Percentiles rank a stretch among this genome's conserved stretches.
Evolutionary conservation across 2,888 invertebrate species (phyloP).

Genomic region (Linyphia triangularis): DNA sequence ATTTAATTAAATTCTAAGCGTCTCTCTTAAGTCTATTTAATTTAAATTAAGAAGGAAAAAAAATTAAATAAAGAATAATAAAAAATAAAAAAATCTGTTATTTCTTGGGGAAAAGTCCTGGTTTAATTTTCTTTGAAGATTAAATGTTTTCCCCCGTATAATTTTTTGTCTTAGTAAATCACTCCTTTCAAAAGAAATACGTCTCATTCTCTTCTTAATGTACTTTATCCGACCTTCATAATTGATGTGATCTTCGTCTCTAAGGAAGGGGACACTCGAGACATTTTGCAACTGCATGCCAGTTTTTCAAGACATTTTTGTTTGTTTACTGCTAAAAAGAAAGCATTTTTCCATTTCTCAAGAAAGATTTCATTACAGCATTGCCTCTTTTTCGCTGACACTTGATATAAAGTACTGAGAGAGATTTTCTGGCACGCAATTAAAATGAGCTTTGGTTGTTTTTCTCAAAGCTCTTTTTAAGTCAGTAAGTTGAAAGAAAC

Average conservation of each 20-base stretch:
- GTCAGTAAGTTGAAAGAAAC: no score
- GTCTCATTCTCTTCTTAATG: slow-evolving; percentile 42
- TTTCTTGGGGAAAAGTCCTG: slow-evolving; percentile 16
- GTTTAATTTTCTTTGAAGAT: slow-evolving; percentile 71
- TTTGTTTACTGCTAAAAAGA: neutral
- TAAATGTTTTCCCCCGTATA: slow-evolving; percentile 65
- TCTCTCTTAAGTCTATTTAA: slow-evolving; percentile 64
- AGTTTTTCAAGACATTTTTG: neutral
- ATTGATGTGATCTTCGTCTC: neutral
- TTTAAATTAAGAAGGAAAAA: slow-evolving; percentile 60
- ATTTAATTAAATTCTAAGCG: slow-evolving; percentile 73
- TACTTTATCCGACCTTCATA: neutral
- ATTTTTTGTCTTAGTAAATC: slow-evolving; percentile 65
- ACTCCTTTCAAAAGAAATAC: slow-evolving; percentile 46
- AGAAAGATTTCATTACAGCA: no score
- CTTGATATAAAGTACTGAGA: no score
- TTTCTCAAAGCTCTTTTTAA: no score
- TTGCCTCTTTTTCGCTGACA: no score
- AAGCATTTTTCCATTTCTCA: neutral
- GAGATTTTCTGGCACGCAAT: no score
- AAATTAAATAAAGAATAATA: slow-evolving; percentile 9
- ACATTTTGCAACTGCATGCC: neutral
- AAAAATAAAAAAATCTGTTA: slow-evolving; percentile 28
- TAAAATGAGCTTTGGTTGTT: no score
- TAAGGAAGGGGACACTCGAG: neutral